phyloP scores from a whole-genome alignment of 2,888 invertebrate species.

The Drosophila paucipuncta region DNA sequence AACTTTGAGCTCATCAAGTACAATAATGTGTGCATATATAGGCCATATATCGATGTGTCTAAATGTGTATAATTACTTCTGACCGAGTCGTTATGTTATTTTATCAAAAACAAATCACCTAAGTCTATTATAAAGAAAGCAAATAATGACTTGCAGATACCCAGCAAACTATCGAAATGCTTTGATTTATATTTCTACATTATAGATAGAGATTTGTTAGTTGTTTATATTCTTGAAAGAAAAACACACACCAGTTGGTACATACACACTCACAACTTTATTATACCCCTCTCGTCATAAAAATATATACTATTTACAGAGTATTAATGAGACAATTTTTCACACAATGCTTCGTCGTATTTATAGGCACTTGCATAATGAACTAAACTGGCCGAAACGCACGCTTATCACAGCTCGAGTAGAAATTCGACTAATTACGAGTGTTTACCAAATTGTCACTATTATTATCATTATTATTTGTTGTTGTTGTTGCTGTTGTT shows the following conservation, averaged over 20 bases:
- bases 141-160: not conserved
- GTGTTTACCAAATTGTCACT: slow-evolving; percentile 4
- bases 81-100: slow-evolving; percentile 43
- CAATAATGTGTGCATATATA: slow-evolving; percentile 31
- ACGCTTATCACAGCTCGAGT: slow-evolving; percentile 30
- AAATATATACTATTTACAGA: not conserved
- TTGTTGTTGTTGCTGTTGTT: slow-evolving; percentile 22
- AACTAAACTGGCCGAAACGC: slow-evolving; percentile 5
- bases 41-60: slow-evolving; percentile 1
- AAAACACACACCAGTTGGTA: not conserved
- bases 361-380: slow-evolving; percentile 54
- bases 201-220: not conserved
- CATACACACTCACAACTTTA: not conserved
- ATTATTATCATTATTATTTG: slow-evolving; percentile 2
- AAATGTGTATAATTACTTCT: slow-evolving; percentile 32
- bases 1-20: slow-evolving; percentile 59
- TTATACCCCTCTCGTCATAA: not conserved
- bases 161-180: not conserved
- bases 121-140: slow-evolving; percentile 6
- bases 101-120: slow-evolving; percentile 37
- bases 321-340: not conserved
- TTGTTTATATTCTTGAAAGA: not conserved
- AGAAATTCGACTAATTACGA: slow-evolving; percentile 34
- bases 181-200: not conserved
- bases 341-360: slow-evolving; percentile 24